Percentiles rank a stretch among this genome's conserved stretches.
These are phyloP conservation scores for Oscheius sp. DNA, from an alignment of 2,888 invertebrate species.

Conservation along the genomic window DNA sequence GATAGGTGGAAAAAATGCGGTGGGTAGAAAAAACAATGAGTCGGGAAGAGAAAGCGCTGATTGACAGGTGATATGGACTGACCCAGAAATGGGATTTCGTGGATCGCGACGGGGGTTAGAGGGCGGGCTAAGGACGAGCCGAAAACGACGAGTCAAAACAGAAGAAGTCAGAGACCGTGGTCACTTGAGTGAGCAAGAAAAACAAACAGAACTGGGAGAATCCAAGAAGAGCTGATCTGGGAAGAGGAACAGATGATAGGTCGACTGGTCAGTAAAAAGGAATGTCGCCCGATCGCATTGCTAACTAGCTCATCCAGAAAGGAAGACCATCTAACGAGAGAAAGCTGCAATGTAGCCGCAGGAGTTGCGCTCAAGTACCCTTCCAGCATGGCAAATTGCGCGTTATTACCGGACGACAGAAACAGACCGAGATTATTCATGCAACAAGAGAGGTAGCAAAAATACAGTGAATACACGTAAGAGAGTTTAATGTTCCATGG, in stretches of 20 bases:
- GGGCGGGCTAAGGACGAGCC: slow-evolving; percentile 21
- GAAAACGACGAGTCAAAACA: neutral
- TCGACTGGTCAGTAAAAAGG: too few relatives aligned
- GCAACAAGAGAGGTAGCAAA: neutral
- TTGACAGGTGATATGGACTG: slow-evolving; percentile 35
- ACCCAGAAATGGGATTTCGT: slow-evolving; percentile 25
- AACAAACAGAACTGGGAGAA: too few relatives aligned
- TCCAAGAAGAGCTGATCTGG: too few relatives aligned
- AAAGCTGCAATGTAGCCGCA: slow-evolving; percentile 18
- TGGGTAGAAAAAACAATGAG: slow-evolving; percentile 11
- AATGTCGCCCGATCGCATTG: too few relatives aligned
- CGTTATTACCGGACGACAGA: slow-evolving; percentile 13
- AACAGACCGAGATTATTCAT: neutral
- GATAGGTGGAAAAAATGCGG: slow-evolving; percentile 13
- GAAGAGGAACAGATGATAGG: too few relatives aligned
- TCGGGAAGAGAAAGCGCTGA: slow-evolving; percentile 3
- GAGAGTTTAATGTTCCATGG: slow-evolving; percentile 31
- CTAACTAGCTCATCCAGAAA: neutral
- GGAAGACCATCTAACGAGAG: slow-evolving; percentile 6
- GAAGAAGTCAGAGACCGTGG: too few relatives aligned
- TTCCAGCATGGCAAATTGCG: slow-evolving; percentile 19
- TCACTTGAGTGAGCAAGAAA: too few relatives aligned
- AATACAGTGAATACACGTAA: neutral
- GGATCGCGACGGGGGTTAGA: slow-evolving; percentile 5
- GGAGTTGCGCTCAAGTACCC: slow-evolving; percentile 26